phyloP scores from a whole-genome alignment of 1,140 invertebrate species.

The Drosophila subobscura region DNA sequence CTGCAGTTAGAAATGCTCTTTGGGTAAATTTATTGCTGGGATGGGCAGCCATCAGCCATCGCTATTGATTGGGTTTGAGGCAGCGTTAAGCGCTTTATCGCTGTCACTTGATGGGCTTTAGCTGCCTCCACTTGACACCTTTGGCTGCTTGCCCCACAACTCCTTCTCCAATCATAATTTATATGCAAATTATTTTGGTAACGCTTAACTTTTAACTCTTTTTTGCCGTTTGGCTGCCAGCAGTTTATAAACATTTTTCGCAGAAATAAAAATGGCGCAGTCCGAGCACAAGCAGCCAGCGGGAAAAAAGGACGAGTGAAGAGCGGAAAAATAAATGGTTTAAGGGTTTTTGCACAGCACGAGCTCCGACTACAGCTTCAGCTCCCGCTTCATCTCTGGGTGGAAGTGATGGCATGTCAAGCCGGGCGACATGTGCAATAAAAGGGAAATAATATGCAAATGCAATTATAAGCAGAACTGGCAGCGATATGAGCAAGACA shows the following conservation, averaged over 20 bases:
- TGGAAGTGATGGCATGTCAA: constrained; percentile 64
- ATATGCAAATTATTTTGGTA: constrained; percentile 78
- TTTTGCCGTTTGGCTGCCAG: constrained; percentile 40
- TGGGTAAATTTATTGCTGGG: constrained; percentile 34
- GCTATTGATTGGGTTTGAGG: constrained; percentile 33
- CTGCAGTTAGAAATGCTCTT: constrained; percentile 10
- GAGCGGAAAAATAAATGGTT: constrained; percentile 44
- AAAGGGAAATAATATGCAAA: constrained; percentile 81
- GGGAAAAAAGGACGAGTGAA: constrained; percentile 17
- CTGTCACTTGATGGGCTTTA: constrained; percentile 3
- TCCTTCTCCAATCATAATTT: constrained; percentile 69
- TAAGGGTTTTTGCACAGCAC: constrained; percentile 40
- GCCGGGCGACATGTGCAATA: constrained; percentile 76
- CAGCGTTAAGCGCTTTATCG: constrained; percentile 18
- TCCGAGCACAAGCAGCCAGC: constrained; percentile 26
- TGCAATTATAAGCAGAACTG: constrained; percentile 76
- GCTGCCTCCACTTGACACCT: constrained; percentile 43
- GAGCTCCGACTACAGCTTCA: background rate
- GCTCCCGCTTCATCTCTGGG: background rate
- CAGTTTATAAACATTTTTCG: constrained; percentile 76
- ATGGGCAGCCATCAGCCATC: constrained; percentile 36
- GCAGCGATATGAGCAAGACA: constrained; percentile 63
- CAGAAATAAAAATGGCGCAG: constrained; percentile 51
- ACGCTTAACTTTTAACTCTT: constrained; percentile 75
- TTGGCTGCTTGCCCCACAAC: constrained; percentile 5